phyloP scores from a whole-genome alignment of 2,113 vertebrate species.

The Cynocephalus volans region DNA sequence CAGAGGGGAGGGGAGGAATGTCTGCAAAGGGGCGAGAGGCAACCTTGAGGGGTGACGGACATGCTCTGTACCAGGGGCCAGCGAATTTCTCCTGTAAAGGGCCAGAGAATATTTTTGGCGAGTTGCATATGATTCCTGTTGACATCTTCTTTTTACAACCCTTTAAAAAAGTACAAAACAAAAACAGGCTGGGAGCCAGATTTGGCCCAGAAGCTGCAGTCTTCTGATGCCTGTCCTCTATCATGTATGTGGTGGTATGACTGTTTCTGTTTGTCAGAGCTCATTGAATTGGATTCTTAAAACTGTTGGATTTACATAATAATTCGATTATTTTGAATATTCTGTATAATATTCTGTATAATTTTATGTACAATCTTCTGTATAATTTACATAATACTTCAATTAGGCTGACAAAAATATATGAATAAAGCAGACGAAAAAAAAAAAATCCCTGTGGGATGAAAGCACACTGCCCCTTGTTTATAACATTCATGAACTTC shows the following conservation, averaged over 20 bases:
- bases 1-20: no score
- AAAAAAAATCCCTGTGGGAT: background rate
- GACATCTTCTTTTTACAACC: background rate
- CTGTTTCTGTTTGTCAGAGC: background rate
- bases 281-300: background rate
- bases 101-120: constrained; percentile 1
- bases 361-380: no score
- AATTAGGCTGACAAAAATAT: background rate
- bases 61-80: background rate
- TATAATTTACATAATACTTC: background rate
- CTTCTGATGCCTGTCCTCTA: background rate
- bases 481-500: background rate
- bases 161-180: background rate
- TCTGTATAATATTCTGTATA: no score
- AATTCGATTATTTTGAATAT: background rate
- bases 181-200: background rate
- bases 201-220: background rate
- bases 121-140: background rate
- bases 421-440: background rate
- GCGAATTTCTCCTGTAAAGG: background rate
- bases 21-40: background rate
- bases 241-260: background rate
- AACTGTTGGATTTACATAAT: background rate
- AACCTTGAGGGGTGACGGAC: background rate
- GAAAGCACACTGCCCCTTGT: background rate